These are phyloP conservation scores for Macaria notata DNA, from an alignment of 2,888 invertebrate genomes.

Conservation along the genomic window DNA sequence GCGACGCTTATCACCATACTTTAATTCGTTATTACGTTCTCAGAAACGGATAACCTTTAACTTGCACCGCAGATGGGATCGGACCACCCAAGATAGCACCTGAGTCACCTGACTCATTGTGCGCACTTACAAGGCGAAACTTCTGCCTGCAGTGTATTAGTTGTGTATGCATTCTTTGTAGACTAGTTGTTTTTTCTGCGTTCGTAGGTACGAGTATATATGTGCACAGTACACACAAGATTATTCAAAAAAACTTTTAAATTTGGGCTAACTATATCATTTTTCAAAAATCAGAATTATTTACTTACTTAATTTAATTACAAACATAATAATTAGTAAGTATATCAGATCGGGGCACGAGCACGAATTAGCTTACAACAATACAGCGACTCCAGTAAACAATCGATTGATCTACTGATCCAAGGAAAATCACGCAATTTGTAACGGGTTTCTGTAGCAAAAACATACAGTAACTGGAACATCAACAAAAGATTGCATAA, in stretches of 20 bases:
- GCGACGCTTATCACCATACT: constrained; percentile 38
- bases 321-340: too few relatives aligned
- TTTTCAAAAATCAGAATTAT: too few relatives aligned
- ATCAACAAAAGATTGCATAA: constrained; percentile 24
- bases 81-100: constrained; percentile 24
- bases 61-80: constrained; percentile 35
- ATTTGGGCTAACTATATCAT: too few relatives aligned
- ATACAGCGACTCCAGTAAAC: constrained; percentile 7
- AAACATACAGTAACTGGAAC: constrained; percentile 16
- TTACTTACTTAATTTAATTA: too few relatives aligned
- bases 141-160: not conserved
- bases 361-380: constrained; percentile 9
- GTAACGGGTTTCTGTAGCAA: constrained; percentile 14
- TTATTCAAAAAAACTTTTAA: too few relatives aligned
- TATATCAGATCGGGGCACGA: not conserved
- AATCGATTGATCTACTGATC: constrained; percentile 6
- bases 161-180: too few relatives aligned
- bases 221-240: too few relatives aligned
- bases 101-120: constrained; percentile 17
- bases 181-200: too few relatives aligned
- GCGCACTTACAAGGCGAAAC: not conserved
- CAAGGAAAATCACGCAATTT: constrained; percentile 10
- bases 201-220: too few relatives aligned
- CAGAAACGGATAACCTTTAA: constrained; percentile 44
- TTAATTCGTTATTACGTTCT: constrained; percentile 37